Percentiles rank a stretch among this genome's conserved stretches.
phyloP scores from a whole-genome alignment of 2,888 invertebrate genomes.

The Macrostomum cliftonense region DNA sequence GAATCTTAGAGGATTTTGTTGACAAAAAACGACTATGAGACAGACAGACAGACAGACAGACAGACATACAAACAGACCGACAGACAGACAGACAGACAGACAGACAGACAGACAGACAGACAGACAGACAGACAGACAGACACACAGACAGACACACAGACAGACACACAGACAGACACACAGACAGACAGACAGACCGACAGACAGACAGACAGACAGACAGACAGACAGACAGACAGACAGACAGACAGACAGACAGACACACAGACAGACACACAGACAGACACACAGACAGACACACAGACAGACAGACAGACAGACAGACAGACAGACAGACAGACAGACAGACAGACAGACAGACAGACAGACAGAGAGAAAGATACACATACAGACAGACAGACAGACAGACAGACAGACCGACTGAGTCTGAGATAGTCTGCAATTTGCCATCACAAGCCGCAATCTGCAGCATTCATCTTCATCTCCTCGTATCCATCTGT shows the following conservation, averaged over 20 bases:
- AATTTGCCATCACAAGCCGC: no score
- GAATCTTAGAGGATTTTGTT: not conserved
- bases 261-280: slow-evolving; percentile 5
- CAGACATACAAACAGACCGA: no score
- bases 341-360: slow-evolving; percentile 6
- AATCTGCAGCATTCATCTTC: no score
- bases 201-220: slow-evolving; percentile 5
- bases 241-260: slow-evolving; percentile 6
- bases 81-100: no score
- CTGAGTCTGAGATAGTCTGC: not conserved
- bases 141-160: slow-evolving; percentile 5
- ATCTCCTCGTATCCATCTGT: no score
- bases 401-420: slow-evolving; percentile 4
- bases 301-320: slow-evolving; percentile 6
- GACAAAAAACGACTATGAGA: not conserved
- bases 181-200: not conserved
- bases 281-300: slow-evolving; percentile 5
- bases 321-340: slow-evolving; percentile 6
- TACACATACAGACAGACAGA: slow-evolving; percentile 4
- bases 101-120: slow-evolving; percentile 6
- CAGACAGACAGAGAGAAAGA: slow-evolving; percentile 4
- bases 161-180: slow-evolving; percentile 5
- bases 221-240: slow-evolving; percentile 6
- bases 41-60: slow-evolving; percentile 1
- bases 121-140: slow-evolving; percentile 6